A percentile compares a stretch with the other conserved stretches of the same genome.
Evolutionary conservation across 2,888 invertebrate genomes (phyloP).

Genomic region (Acronicta psi): DNA sequence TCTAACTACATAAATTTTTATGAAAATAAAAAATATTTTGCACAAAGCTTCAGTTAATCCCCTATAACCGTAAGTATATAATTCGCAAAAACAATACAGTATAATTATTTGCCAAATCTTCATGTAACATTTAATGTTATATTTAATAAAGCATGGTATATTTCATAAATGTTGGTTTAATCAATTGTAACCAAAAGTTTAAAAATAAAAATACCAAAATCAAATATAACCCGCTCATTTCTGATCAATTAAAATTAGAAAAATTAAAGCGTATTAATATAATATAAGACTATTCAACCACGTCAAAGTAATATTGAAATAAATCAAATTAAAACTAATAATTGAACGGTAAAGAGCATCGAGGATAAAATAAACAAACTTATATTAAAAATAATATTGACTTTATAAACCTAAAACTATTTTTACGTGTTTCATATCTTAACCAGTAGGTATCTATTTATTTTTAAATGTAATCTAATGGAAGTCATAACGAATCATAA

Average conservation of each 20-base stretch:
- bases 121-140: too few relatives aligned
- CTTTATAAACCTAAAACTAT: conserved; percentile 1
- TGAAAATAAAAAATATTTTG: too few relatives aligned
- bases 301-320: conserved; percentile 55
- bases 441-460: neutral
- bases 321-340: conserved; percentile 74
- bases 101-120: too few relatives aligned
- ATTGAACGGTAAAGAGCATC: conserved; percentile 83
- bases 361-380: conserved; percentile 44
- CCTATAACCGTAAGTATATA: too few relatives aligned
- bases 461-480: neutral
- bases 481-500: too few relatives aligned
- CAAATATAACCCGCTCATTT: conserved; percentile 15
- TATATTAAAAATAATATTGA: conserved; percentile 28
- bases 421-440: neutral
- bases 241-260: conserved; percentile 23
- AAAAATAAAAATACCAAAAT: neutral
- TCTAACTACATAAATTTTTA: too few relatives aligned
- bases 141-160: too few relatives aligned
- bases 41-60: too few relatives aligned
- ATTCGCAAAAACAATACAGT: too few relatives aligned
- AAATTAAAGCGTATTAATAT: conserved; percentile 44
- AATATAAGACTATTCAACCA: conserved; percentile 61
- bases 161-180: too few relatives aligned
- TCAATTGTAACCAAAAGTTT: too few relatives aligned